Conservation (phyloP, 2,888 invertebrate genomes). For the Elegia similella region DNA sequence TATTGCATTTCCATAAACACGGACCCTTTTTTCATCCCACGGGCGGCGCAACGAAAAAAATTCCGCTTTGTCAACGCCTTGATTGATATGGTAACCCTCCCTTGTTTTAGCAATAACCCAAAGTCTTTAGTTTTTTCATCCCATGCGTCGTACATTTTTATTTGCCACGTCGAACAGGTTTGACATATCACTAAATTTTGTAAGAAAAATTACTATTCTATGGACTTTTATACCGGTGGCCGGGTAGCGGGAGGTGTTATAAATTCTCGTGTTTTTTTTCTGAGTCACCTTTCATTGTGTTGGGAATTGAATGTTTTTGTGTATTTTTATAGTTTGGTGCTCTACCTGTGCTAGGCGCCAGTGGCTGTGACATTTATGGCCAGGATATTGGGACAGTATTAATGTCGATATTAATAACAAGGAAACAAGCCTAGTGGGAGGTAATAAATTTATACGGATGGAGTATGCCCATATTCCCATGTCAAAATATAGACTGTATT, state of each 20-base stretch:
- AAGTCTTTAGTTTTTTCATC: constrained; percentile 60
- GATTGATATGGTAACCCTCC: constrained; percentile 78
- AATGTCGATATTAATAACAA: constrained; percentile 78
- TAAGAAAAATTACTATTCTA: constrained; percentile 77
- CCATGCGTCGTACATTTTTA: constrained; percentile 70
- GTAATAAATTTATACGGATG: constrained; percentile 67
- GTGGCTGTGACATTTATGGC: constrained; percentile 75
- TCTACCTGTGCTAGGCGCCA: constrained; percentile 80
- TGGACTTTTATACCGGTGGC: constrained; percentile 72
- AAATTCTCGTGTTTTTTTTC: constrained; percentile 67
- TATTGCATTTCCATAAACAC: constrained; percentile 74
- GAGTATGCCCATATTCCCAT: constrained; percentile 51
- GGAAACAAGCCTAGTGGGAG: constrained; percentile 60
- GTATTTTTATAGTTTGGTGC: constrained; percentile 56
- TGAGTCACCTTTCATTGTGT: constrained; percentile 66
- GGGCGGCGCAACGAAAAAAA: constrained; percentile 57
- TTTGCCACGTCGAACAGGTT: constrained; percentile 75
- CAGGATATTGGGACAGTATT: constrained; percentile 78
- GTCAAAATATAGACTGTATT: constrained; percentile 62
- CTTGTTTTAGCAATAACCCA: constrained; percentile 80
- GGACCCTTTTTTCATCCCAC: constrained; percentile 71
- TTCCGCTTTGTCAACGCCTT: constrained; percentile 75
- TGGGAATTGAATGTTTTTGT: constrained; percentile 65
- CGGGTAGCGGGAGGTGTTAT: constrained; percentile 66
- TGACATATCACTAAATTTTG: constrained; percentile 81